These are phyloP conservation scores for Phaenicophaeus curvirostris DNA, from an alignment of 2,797 vertebrate genomes.

Conservation along the genomic window DNA sequence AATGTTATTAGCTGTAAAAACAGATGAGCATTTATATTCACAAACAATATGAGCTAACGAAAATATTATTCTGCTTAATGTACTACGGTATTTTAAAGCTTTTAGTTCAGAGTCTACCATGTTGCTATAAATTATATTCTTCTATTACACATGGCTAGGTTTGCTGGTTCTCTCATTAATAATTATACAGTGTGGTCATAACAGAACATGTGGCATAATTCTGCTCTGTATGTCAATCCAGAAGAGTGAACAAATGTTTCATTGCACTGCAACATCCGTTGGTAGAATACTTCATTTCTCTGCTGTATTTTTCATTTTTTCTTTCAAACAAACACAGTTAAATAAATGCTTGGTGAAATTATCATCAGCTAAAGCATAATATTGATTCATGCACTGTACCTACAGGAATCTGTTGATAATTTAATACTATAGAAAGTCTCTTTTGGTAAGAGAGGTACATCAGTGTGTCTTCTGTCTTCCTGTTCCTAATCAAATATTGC, in stretches of 20 bases:
- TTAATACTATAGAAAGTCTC: constrained; percentile 14
- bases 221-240: neutral
- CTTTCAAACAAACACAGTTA: neutral
- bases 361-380: neutral
- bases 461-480: neutral
- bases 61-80: constrained; percentile 54
- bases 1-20: constrained; percentile 52
- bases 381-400: constrained; percentile 6
- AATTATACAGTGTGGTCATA: neutral
- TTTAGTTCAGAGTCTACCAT: neutral
- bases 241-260: constrained; percentile 27
- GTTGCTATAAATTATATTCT: neutral
- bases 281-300: neutral
- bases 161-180: constrained; percentile 1
- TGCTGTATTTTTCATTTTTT: neutral
- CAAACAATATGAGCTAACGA: constrained; percentile 43
- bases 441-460: constrained; percentile 24
- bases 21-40: constrained; percentile 58
- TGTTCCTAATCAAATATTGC: constrained; percentile 58
- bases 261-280: neutral
- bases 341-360: neutral
- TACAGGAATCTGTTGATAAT: constrained; percentile 18
- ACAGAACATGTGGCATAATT: neutral
- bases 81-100: constrained; percentile 17
- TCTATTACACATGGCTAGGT: neutral